Base-by-base conservation (phyloP, 1,140 invertebrate species). In the Brachionus plicatilis region DNA sequence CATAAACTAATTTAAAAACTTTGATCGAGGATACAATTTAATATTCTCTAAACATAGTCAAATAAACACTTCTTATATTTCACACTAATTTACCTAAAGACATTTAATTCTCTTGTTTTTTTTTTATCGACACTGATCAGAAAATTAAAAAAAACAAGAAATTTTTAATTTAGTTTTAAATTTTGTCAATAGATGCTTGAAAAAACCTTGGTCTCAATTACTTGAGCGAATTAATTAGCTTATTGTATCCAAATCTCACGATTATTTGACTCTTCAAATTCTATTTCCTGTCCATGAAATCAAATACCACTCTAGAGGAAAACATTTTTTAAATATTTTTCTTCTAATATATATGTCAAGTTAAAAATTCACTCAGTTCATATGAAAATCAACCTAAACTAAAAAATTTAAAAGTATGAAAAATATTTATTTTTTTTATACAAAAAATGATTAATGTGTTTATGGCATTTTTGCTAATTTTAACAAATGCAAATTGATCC, bases 261-360 rank as follows among this genome's bases (percentile, higher is more conserved):
- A 68, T 68, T 41, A 68, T 68, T 68, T 68, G 66, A 68, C 66
- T 68, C 66, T 68, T 68, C 33, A 41, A 33, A 68, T 33, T 33
- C 66, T 68, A 33, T 68, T 68, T 68, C 66, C 66, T 33, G 66
- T 41, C 33, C 66, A 33, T 41, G 66, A 68, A 68, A 68, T 68
- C 33, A 68, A 68, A 68, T 68, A 68, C 66, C 27, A 14, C 66
- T 68, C 29, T 60, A 17, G 53, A 60, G 20, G 3, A 60, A 60
- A 60, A 60, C 27, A 37, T 37, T 37, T 60, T 27, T 60, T 11
- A 60, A 60, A 60, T 60, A 60, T 60, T 60, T 60, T 60, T 20
- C 53, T 60, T 60, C 20, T 24, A 47, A 12, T 47, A 60, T 60
- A 60, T 60, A 60, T 60, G 53, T 60, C 53, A 60, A 60, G 53